Base-by-base conservation (phyloP, 2,113 vertebrate species). In the Cavia porcellus region DNA sequence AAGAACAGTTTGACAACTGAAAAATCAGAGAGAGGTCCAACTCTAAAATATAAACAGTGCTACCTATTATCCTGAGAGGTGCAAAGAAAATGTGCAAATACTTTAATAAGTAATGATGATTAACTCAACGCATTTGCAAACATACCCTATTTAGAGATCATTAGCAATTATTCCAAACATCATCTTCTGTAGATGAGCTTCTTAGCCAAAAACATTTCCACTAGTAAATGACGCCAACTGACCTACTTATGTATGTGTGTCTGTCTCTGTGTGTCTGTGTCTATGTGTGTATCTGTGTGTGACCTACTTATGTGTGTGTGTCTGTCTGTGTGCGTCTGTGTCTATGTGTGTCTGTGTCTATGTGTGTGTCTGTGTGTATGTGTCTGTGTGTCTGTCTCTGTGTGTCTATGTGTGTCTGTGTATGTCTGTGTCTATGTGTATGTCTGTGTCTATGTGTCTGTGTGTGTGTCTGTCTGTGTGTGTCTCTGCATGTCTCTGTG, bases 151-250 rank as follows among this genome's bases (percentile, higher is more conserved):
- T 66, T 83, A 28, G 19, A 96, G 94, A 95, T 70, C 19, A 4
- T 8, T 47, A 87, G 74, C 86, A 90, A 68, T 96, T 95, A 89
- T 61, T 91, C 93, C 84, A 93, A 90, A 89, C 28, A 84, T 38
- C 20, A 0, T 89, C 83, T 83, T 86, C 62, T 52, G 42, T 59
- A 91, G 89, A 86, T 45, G 25, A 70, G 59, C 74, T 93, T 94
- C 95, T 90, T 83, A 80, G 59, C 66, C 90, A 97, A 84, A 96
- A 95, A 85, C 88, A 93, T 93, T 70, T 86, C 72, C 70, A 66
- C 90, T 86, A 86, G 85, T 95, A 93, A 97, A 93, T 57, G 90
- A 94, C 0, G 38, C 57, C 25, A 0, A 77, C 81, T 95, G 96
- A 97, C 96, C 97, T 97, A 97, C 92, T 92, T 88, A 28, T 42